A percentile compares a stretch with the other conserved stretches of the same genome.
Evolutionary conservation across 2,113 vertebrate species (phyloP).

Genomic region (Microtus pennsylvanicus): DNA sequence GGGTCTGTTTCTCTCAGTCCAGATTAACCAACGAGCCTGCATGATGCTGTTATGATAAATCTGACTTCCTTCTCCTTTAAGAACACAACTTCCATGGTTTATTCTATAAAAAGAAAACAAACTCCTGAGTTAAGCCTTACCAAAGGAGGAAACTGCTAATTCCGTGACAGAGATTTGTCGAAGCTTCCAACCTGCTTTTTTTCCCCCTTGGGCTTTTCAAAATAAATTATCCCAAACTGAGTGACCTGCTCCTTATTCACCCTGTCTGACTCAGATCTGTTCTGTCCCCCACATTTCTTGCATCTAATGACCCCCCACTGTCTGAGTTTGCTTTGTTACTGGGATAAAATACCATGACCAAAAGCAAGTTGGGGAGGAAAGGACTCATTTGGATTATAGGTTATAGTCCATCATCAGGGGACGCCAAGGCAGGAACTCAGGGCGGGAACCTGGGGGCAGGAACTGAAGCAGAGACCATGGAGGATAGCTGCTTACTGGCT

Average conservation of each 20-base stretch:
- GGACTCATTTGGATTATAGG: background rate
- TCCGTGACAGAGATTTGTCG: background rate
- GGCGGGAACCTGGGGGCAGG: background rate
- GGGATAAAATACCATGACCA: background rate
- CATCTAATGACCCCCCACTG: background rate
- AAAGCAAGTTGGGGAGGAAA: background rate
- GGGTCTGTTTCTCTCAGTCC: conserved; percentile 22
- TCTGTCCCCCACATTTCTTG: no score
- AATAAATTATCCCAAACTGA: background rate
- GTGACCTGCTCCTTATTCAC: background rate
- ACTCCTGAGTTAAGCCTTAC: conserved; percentile 18
- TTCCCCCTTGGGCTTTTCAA: background rate
- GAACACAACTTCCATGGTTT: conserved; percentile 50
- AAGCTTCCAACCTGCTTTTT: background rate
- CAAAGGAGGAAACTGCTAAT: conserved; percentile 54
- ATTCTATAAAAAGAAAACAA: conserved; percentile 42
- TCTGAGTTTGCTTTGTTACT: background rate
- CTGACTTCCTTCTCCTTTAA: conserved; percentile 38
- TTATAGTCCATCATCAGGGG: background rate
- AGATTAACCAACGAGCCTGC: conserved; percentile 35
- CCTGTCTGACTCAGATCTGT: background rate
- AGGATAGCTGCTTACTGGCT: background rate
- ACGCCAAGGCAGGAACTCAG: background rate
- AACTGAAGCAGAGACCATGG: background rate
- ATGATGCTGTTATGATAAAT: background rate